phyloP scores from a whole-genome alignment of 1,140 invertebrate species.

The Colletes gigas region DNA sequence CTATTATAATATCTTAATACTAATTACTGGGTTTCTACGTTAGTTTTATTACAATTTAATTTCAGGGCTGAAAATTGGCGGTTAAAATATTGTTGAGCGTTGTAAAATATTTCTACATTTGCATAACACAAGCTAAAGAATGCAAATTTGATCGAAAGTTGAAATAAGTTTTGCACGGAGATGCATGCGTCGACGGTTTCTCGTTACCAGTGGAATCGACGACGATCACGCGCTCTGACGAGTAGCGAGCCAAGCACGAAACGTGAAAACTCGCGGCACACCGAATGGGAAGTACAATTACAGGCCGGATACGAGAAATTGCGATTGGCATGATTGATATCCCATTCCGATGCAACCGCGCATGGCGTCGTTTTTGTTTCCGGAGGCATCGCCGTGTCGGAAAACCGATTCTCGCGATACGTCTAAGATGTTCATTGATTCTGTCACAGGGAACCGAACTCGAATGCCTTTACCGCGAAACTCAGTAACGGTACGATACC shows the following conservation, averaged over 20 bases:
- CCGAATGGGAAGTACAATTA: conserved; percentile 41
- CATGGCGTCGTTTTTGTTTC: conserved; percentile 11
- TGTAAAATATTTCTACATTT: too few species aligned
- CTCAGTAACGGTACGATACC: conserved; percentile 79
- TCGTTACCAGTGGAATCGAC: background rate
- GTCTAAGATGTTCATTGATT: background rate
- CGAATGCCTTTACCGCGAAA: conserved; percentile 69
- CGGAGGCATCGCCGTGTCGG: background rate
- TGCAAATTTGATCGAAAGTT: too few species aligned
- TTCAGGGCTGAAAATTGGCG: too few species aligned
- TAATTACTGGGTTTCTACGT: too few species aligned
- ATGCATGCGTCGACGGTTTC: background rate
- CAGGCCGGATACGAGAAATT: conserved; percentile 59
- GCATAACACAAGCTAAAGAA: too few species aligned
- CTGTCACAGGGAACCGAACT: conserved; percentile 65
- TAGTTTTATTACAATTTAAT: too few species aligned
- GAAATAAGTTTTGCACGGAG: too few species aligned
- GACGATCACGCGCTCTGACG: background rate
- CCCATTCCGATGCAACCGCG: conserved; percentile 47
- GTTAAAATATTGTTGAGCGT: too few species aligned
- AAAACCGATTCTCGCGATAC: background rate
- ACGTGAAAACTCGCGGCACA: conserved; percentile 36
- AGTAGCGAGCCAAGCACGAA: background rate
- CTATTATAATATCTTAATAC: too few species aligned
- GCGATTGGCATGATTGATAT: conserved; percentile 71